phyloP scores from a whole-genome alignment of 1,140 invertebrate genomes.

The Orius laevigatus region DNA sequence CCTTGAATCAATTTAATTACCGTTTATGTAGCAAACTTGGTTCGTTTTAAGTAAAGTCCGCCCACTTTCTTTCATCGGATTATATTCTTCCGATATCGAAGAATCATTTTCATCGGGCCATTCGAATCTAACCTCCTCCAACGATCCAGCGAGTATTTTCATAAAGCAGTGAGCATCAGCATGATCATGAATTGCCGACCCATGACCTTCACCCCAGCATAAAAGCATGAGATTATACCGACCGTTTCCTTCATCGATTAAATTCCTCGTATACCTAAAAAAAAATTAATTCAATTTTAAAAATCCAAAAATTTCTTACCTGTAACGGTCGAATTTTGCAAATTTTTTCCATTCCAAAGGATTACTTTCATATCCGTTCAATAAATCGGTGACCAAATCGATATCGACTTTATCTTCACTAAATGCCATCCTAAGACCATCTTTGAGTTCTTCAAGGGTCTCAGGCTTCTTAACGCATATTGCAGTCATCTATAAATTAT shows the following conservation, averaged over 20 bases:
- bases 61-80: conserved; percentile 38
- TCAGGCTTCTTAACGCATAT: conserved; percentile 23
- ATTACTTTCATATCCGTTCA: conserved; percentile 76
- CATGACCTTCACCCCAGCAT: conserved; percentile 93
- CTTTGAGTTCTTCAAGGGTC: conserved; percentile 54
- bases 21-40: conserved; percentile 89
- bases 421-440: conserved; percentile 58
- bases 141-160: conserved; percentile 53
- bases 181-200: conserved; percentile 92
- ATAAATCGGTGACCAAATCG: conserved; percentile 69
- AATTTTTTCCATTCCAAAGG: conserved; percentile 83
- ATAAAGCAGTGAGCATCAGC: conserved; percentile 94
- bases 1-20: conserved; percentile 38
- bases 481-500: too few species aligned
- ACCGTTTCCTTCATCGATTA: conserved; percentile 88
- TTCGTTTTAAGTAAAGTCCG: conserved; percentile 48
- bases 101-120: conserved; percentile 40
- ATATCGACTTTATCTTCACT: conserved; percentile 52
- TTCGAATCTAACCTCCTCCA: conserved; percentile 48
- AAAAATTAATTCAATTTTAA: background rate
- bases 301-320: conserved; percentile 35
- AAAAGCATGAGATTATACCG: conserved; percentile 95
- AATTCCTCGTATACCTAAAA: conserved; percentile 76
- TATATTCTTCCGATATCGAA: conserved; percentile 21
- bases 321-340: conserved; percentile 85